Evolutionary conservation across 2,113 vertebrate genomes (phyloP), one percentile per base, ranked within the genome.

Genomic region (Passer domesticus): DNA sequence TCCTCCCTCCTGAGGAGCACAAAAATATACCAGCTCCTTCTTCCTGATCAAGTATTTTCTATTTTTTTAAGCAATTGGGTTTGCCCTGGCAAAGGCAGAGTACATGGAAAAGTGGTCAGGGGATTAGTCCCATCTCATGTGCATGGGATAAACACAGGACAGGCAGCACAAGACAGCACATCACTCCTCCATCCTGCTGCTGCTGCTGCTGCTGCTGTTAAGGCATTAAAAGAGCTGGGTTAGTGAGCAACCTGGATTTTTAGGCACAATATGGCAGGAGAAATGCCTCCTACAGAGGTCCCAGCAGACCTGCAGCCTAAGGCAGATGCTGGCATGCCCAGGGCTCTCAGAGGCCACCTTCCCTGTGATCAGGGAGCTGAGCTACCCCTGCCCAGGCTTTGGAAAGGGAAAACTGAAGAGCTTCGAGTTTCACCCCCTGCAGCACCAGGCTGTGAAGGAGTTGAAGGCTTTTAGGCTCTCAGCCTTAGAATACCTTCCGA

Each of bases 261-360:
- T 33, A 46, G 64, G 28, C 31, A 66, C 4, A 14, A 14, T 13
- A 39, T 5, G 22, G 27, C 52, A 67, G 53, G 35, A 67, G 28
- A 81, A 91, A 50, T 11, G 46, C 13, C 14, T 84, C 28, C 56
- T 81, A 8, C 20, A 49, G 4, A 2, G 22, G 31, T 43, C 28
- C 37, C 60, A 49, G n/a, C 7, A 83, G 46, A 60, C 11, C 35
- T 74, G 52, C 50, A 60, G 69, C 18, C 68, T 44, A 56, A 69
- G 63, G 31, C 23, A 84, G 82, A n/a, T 2, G 6, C 8, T 2
- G 0, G 1, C 1, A 0, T 16, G 39, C 15, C 58, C 39, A 50
- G 15, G 30, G 8, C 1, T 58, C 76, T 56, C 41, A 12, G 46
- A 66, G 16, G 5, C 15, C 2, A 1, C 50, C 15, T 46, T 64